Evolutionary conservation across 2,113 vertebrate species (phyloP), one percentile per base, ranked within the genome.

Genomic region (Pheucticus melanocephalus): DNA sequence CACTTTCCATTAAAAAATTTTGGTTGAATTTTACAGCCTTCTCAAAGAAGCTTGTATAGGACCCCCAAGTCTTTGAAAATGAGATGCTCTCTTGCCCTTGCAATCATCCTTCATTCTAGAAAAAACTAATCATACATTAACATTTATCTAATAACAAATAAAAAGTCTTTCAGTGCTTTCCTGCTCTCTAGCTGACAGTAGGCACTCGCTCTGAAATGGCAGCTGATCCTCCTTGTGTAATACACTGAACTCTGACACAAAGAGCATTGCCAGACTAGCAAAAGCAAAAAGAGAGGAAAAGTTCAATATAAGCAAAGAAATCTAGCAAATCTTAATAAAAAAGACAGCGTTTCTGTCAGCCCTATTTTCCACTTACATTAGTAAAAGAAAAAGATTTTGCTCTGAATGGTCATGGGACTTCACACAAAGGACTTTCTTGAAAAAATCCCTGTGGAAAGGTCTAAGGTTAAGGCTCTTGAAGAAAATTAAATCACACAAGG

Each of bases 151-250:
- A 27, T 2, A 60, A 30, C 15, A 86, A 92, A 35, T 31, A 35
- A 37, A 91, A 82, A 59, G n/a, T 35, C 35, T 40, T 60, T 40
- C 57, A 71, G 37, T 40, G 66, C 15, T 75, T 56, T 81, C 56
- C 51, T 61, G 37, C 50, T 80, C n/a, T 45, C 65, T 3, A 86
- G 63, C 35, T 51, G 39, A 66, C 57, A 63, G 33, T 3, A 63
- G 48, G 39, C 1, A 1, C 35, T 85, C 0, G 0, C 39, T 47
- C 64, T 54, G 75, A 42, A 68, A 40, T 0, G 2, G 53, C 39
- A 81, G 69, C 80, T 44, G 75, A 47, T 64, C 35, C 31, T 76
- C 61, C 15, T 30, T 27, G 45, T 0, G 0, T 7, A 17, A 28
- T 4, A 14, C 4, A 37, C 15, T 47, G 28, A 82, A 71, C 75